Evolutionary conservation across 2,797 vertebrate species (phyloP), one percentile per base, ranked within the genome.

Genomic region (Orientallactaga sibirica): DNA sequence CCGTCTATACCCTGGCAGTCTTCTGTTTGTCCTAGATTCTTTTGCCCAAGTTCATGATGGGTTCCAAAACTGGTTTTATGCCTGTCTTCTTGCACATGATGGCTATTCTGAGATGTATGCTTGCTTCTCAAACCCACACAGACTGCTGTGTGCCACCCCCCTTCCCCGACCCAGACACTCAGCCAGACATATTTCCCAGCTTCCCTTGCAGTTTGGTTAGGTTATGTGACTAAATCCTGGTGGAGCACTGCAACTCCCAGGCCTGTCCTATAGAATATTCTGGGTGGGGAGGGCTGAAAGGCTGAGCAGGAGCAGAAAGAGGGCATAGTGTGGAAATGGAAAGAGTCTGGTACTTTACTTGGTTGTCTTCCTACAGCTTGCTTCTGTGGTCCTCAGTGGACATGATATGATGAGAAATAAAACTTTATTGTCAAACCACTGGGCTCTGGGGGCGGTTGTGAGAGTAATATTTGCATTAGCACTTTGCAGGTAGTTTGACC

Each of bases 1-100:
- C 67, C 66, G 6, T 11, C 24, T 20, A 27, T 61, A n/a, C 7
- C 4, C 41, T 20, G 0, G 16, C 0, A 0, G 37, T 48, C 79
- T 71, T n/a, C 37, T 5, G 3, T 10, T n/a, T 2, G 5, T 8
- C 24, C 77, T 68, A 55, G 67, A n/a, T 5, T 33, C 62, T 12
- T 5, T 27, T 9, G 0, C 18, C 25, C 0, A 1, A 62, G 55
- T 14, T 67, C 58, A 70, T 7, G 2, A 0, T 27, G 52, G 78
- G n/a, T 11, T 43, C 41, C 20, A 20, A 29, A 20, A n/a, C 24
- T 58, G 22, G 29, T 52, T 58, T 8, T 3, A 18, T 9, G 25
- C 62, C 22, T 2, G 0, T 58, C 52, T 62, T 14, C 52, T 55
- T 14, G 8, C 5, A 15, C 14, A 24, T 0, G 0, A 67, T 2